Evolutionary conservation across 2,797 vertebrate species (phyloP).

Genomic region (Gymnothorax javanicus): DNA sequence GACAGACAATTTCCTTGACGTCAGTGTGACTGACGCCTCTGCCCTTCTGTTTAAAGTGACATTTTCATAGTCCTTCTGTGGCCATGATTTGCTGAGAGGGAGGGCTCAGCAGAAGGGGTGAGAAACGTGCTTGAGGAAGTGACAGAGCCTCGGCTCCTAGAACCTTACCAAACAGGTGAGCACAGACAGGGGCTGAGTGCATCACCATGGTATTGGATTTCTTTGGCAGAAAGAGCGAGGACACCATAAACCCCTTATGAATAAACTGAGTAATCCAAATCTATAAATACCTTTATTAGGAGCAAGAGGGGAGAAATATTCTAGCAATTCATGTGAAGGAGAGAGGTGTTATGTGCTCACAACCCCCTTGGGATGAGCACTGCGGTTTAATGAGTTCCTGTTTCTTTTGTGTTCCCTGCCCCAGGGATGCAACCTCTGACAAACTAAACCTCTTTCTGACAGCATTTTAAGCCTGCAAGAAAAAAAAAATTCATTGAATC

Average conservation of each 20-base stretch:
- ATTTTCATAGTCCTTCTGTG: background rate
- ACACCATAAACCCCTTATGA: conserved; percentile 33
- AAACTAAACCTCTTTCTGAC: background rate
- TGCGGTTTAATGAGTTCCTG: background rate
- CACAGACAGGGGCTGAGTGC: background rate
- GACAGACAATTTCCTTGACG: background rate
- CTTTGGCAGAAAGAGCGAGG: conserved; percentile 18
- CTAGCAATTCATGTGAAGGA: background rate
- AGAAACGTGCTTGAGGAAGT: background rate
- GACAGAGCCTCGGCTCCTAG: background rate
- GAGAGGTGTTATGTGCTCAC: background rate
- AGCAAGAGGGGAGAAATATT: background rate
- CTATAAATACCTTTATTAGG: background rate
- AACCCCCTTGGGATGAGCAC: background rate
- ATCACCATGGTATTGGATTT: background rate
- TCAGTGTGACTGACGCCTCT: background rate
- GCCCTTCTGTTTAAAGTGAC: background rate
- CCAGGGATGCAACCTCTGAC: background rate
- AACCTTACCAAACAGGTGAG: conserved; percentile 6
- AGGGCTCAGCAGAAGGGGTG: background rate
- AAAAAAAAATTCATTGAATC: background rate
- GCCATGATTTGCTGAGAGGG: background rate
- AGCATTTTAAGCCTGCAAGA: background rate
- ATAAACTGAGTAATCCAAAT: background rate
- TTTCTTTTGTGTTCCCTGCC: background rate